Conservation (phyloP, 2,888 invertebrate genomes). For the Phasia obesa region DNA sequence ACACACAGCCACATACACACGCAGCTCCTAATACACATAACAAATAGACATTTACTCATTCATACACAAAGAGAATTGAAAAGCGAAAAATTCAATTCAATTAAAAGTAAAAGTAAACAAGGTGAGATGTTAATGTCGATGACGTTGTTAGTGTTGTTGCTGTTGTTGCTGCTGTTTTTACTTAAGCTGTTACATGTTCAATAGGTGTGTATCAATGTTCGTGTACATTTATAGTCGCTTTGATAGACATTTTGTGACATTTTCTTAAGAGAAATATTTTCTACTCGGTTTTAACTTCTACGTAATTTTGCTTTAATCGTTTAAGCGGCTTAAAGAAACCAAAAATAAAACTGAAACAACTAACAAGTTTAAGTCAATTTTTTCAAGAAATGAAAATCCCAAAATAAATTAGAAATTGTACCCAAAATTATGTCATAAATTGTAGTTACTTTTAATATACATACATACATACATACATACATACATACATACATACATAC, state of each 20-base stretch:
- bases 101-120: constrained; percentile 70
- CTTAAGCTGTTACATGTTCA: constrained; percentile 62
- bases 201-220: constrained; percentile 22
- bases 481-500: too few species aligned
- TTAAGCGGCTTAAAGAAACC: constrained; percentile 68
- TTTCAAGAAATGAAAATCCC: constrained; percentile 19
- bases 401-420: constrained; percentile 25
- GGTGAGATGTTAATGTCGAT: constrained; percentile 59
- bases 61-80: constrained; percentile 23
- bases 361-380: constrained; percentile 19
- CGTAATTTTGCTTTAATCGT: constrained; percentile 56
- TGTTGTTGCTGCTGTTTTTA: constrained; percentile 8
- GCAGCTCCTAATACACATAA: too few species aligned
- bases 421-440: constrained; percentile 20
- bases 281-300: constrained; percentile 28
- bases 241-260: constrained; percentile 68
- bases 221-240: constrained; percentile 46
- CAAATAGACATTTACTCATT: not conserved
- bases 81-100: constrained; percentile 66
- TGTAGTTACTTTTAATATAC: not conserved
- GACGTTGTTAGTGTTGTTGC: constrained; percentile 26
- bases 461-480: too few species aligned
- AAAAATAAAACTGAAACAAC: constrained; percentile 43
- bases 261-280: constrained; percentile 59
- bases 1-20: not conserved